These are phyloP conservation scores for Drosophila pseudotalamancana DNA, from an alignment of 2,888 invertebrate species.

Conservation along the genomic window DNA sequence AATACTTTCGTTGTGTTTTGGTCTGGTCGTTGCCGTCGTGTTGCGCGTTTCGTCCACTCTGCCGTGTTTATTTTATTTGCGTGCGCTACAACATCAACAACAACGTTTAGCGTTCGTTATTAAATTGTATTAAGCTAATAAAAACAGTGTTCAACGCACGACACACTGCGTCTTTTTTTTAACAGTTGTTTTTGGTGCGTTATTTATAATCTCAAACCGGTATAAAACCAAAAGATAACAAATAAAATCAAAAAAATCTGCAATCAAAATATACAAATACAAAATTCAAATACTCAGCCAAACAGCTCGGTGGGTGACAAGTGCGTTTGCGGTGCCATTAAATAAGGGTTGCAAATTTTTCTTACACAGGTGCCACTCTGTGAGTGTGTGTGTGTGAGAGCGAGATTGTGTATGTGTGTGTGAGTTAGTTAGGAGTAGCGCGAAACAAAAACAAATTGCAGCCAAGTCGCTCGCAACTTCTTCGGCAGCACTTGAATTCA, in stretches of 20 bases:
- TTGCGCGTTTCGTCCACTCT: conserved; percentile 41
- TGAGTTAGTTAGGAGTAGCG: not conserved
- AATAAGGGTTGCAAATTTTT: conserved; percentile 53
- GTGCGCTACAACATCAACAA: conserved; percentile 15
- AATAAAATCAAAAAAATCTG: conserved; percentile 10
- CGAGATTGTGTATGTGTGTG: not conserved
- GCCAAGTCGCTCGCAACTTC: conserved; percentile 6
- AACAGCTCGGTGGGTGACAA: conserved; percentile 36
- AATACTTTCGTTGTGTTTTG: conserved; percentile 51
- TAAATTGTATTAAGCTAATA: conserved; percentile 37
- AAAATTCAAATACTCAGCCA: conserved; percentile 18
- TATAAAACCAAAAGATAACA: conserved; percentile 8
- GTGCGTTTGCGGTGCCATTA: conserved; percentile 22
- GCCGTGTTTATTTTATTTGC: conserved; percentile 37
- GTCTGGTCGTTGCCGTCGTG: conserved; percentile 47
- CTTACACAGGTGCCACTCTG: conserved; percentile 34
- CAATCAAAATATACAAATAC: conserved; percentile 30
- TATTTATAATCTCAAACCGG: conserved; percentile 16
- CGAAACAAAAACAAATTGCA: conserved; percentile 32
- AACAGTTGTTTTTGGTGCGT: conserved; percentile 30
- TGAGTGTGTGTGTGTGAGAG: not conserved
- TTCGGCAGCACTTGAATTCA: conserved; percentile 4
- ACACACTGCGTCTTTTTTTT: conserved; percentile 32
- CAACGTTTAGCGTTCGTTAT: conserved; percentile 22
- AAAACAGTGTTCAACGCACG: conserved; percentile 27